Evolutionary conservation across 2,888 invertebrate genomes (phyloP), one percentile per base, ranked within the genome.

Genomic region (Cephus spinipes): DNA sequence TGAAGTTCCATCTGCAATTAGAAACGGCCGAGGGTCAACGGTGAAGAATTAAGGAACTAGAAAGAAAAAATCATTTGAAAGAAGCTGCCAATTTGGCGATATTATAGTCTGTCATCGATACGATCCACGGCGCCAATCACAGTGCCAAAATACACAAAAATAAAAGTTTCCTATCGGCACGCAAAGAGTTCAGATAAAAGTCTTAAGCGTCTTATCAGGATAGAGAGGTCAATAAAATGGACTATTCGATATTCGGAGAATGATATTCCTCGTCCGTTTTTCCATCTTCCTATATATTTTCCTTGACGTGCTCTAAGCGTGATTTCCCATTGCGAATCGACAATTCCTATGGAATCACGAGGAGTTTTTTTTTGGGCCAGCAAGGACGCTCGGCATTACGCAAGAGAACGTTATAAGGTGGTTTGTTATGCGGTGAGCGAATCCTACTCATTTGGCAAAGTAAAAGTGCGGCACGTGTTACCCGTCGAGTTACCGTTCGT

Each of bases 1-100:
- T 90, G 89, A 84, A 91, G 82, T 82, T 91, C 91, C 91, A 91
- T 91, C 91, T 91, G 84, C 31, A 86, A 87, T 55, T 55, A 55
- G 23, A 55, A 55, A 23, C 55, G 55, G 2, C 23, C 9, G 55
- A 55, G 55, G 23, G 55, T 55, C 55, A 55, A 9, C 23, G 9
- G 23, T 9, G 55, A 23, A 55, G 55, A 55, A 55, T 55, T 55
- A 55, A 55, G 55, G 55, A 55, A 55, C 23, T 9, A 55, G 23
- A 55, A 23, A 23, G 23, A 23, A 55, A 55, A 9, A 55, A 2
- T 1, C 0, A 55, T 55, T 55, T 23, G 9, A 23, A 23, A 55
- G 23, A 23, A 55, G 55, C 55, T 55, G 55, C 55, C 55, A 55
- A 40, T 23, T 55, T 55, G 55, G 9, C 9, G 0, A 23, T 23